Percentiles rank a stretch among this genome's conserved stretches.
Evolutionary conservation across 2,888 invertebrate genomes (phyloP).

Genomic region (Drosophila demipolita): DNA sequence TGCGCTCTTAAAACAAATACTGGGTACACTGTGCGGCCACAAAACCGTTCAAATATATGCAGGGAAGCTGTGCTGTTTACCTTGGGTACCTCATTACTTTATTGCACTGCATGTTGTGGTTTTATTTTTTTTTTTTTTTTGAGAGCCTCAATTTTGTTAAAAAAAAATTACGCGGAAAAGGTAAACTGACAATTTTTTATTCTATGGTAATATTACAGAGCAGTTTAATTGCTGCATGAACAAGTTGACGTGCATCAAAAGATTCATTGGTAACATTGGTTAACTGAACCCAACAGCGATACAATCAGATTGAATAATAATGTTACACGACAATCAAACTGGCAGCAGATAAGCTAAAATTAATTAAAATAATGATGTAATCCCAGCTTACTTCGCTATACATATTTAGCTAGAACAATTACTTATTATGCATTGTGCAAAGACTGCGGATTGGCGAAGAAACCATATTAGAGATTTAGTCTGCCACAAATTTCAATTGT

Average conservation of each 20-base stretch:
- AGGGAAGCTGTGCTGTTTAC: neutral
- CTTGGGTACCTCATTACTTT: neutral
- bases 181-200: neutral
- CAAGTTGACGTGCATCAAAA: neutral
- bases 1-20: slow-evolving; percentile 37
- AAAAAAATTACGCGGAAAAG: neutral
- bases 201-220: neutral
- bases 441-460: neutral
- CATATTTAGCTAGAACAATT: no score
- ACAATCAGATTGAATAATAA: neutral
- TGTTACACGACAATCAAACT: neutral
- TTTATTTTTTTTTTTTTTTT: neutral
- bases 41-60: neutral
- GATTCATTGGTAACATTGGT: neutral
- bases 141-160: no score
- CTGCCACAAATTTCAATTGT: neutral
- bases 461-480: neutral
- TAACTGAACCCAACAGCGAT: neutral
- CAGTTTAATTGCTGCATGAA: neutral
- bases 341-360: neutral
- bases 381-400: no score
- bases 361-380: no score
- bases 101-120: neutral
- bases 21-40: slow-evolving; percentile 31
- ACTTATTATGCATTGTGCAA: neutral